phyloP scores from a whole-genome alignment of 2,888 invertebrate genomes.

The Nephrotoma flavescens region DNA sequence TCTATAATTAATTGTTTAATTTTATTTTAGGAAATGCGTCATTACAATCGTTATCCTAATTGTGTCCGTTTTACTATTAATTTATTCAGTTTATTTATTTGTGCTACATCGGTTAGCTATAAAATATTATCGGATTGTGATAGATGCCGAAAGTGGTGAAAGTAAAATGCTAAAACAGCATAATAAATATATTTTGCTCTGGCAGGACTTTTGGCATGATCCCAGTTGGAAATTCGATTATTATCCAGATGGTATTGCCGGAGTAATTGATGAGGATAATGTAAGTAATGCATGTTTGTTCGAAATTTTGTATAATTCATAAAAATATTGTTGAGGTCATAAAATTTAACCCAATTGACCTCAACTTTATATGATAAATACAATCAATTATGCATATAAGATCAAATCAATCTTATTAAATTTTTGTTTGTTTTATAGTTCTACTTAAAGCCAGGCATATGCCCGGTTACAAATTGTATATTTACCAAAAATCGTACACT shows the following conservation, averaged over 20 bases:
- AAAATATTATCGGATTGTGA: constrained; percentile 1
- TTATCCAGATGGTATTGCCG: neutral
- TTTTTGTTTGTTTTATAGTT: neutral
- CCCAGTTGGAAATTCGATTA: neutral
- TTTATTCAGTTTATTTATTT: neutral
- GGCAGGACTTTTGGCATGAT: neutral
- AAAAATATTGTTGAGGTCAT: neutral
- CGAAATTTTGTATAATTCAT: neutral
- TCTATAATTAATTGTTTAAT: neutral
- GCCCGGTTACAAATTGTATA: constrained; percentile 32
- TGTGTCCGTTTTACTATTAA: neutral
- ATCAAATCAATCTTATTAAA: neutral
- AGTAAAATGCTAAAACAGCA: neutral
- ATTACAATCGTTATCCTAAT: neutral
- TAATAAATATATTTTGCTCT: neutral
- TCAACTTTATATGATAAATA: neutral
- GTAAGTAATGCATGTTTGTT: neutral
- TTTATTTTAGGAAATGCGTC: neutral
- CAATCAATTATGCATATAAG: neutral
- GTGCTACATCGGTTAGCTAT: neutral
- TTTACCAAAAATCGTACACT: constrained; percentile 27
- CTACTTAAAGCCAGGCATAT: constrained; percentile 13
- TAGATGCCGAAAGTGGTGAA: neutral
- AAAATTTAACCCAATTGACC: neutral
- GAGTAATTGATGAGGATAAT: neutral